phyloP scores from a whole-genome alignment of 2,797 vertebrate genomes.

The Enteromius argenteus region DNA sequence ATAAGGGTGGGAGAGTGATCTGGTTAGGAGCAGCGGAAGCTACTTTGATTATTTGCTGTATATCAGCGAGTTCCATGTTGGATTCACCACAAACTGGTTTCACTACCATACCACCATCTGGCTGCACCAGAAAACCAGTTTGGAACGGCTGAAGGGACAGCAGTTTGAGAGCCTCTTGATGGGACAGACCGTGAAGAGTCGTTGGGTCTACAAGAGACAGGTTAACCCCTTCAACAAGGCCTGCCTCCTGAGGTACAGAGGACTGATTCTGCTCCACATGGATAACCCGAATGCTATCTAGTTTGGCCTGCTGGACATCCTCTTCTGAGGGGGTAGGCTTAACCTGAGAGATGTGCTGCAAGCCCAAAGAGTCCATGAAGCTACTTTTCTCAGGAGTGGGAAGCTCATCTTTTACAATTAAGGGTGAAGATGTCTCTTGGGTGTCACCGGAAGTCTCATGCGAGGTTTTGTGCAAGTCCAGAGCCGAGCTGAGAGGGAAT shows the following conservation, averaged over 20 bases:
- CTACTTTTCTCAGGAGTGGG: conserved; percentile 46
- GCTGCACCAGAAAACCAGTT: conserved; percentile 85
- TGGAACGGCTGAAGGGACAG: conserved; percentile 93
- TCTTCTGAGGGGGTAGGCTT: conserved; percentile 80
- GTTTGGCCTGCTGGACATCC: conserved; percentile 78
- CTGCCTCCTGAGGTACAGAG: conserved; percentile 82
- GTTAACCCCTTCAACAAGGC: conserved; percentile 64
- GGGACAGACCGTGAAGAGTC: conserved; percentile 79
- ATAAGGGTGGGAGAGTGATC: conserved; percentile 76
- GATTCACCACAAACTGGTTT: conserved; percentile 85
- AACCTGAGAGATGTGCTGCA: conserved; percentile 87
- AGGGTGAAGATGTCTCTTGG: conserved; percentile 24
- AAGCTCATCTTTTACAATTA: conserved; percentile 27
- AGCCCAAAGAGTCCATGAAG: conserved; percentile 88
- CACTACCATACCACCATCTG: conserved; percentile 85
- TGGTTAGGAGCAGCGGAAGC: conserved; percentile 86
- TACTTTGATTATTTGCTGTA: conserved; percentile 97
- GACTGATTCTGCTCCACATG: conserved; percentile 85
- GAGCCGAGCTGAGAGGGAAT: conserved; percentile 89
- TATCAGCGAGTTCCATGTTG: conserved; percentile 83
- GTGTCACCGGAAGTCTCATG: conserved; percentile 55
- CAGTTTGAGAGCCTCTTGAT: conserved; percentile 85
- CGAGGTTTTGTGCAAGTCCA: conserved; percentile 86
- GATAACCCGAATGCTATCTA: conserved; percentile 89
- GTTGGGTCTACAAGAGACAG: conserved; percentile 85